Evolutionary conservation across 2,113 vertebrate genomes (phyloP).

Genomic region (Petromus typicus): DNA sequence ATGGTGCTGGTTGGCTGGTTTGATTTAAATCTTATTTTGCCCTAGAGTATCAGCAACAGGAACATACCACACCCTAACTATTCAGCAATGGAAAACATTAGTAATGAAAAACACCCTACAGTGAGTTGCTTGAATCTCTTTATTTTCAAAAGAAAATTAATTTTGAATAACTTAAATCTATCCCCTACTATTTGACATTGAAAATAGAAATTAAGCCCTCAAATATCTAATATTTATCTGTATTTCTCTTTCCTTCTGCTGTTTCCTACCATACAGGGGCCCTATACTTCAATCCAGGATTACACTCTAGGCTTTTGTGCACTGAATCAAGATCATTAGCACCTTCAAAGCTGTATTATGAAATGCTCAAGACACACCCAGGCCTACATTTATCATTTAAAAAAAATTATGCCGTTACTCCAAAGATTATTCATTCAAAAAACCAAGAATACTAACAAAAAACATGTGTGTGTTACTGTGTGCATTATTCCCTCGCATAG

Average conservation of each 20-base stretch:
- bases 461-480: background rate
- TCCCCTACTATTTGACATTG: background rate
- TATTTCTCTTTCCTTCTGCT: background rate
- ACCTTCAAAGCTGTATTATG: background rate
- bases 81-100: background rate
- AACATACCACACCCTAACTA: background rate
- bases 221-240: background rate
- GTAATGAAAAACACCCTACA: background rate
- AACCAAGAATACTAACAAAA: background rate
- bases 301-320: background rate
- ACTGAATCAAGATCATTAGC: background rate
- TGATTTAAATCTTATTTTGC: background rate
- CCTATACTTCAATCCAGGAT: background rate
- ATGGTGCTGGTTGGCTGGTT: background rate
- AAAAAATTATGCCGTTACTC: background rate
- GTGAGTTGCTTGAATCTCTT: background rate
- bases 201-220: background rate
- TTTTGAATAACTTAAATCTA: background rate
- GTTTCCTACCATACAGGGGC: background rate
- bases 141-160: background rate
- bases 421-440: background rate
- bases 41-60: background rate
- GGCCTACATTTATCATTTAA: background rate
- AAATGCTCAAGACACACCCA: background rate
- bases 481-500: fast-evolving